A percentile compares a stretch with the other conserved stretches of the same genome.
phyloP scores from a whole-genome alignment of 2,888 invertebrate genomes.

The Ethmia dodecea region DNA sequence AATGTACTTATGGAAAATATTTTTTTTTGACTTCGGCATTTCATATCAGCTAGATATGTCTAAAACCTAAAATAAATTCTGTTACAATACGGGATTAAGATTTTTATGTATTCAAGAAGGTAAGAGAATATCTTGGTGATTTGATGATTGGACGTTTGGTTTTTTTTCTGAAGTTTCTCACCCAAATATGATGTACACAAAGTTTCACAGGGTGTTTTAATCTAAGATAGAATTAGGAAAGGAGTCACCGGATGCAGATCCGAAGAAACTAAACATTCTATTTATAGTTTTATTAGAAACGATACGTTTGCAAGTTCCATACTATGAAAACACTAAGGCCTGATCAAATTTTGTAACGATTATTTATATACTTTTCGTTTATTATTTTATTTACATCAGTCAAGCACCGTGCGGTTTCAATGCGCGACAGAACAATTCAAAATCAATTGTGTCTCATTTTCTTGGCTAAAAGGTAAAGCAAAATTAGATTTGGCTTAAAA shows the following conservation, averaged over 20 bases:
- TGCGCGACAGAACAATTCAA: too few species aligned
- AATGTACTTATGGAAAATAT: slow-evolving; percentile 27
- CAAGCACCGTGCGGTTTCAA: too few species aligned
- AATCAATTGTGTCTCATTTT: too few species aligned
- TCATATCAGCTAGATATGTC: slow-evolving; percentile 40
- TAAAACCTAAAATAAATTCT: not conserved
- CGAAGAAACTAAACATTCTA: slow-evolving; percentile 1
- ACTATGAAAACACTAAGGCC: too few species aligned
- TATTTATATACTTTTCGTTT: too few species aligned
- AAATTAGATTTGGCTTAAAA: too few species aligned
- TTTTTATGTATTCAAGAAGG: not conserved
- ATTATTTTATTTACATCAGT: too few species aligned
- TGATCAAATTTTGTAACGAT: too few species aligned
- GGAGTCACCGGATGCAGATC: slow-evolving; percentile 31
- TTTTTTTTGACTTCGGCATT: slow-evolving; percentile 22
- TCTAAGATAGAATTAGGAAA: slow-evolving; percentile 70
- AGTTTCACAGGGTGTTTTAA: slow-evolving; percentile 71
- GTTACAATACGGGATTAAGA: too few species aligned
- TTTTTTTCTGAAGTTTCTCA: slow-evolving; percentile 27
- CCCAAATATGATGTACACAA: slow-evolving; percentile 36
- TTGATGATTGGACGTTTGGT: slow-evolving; percentile 17
- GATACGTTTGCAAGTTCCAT: too few species aligned
- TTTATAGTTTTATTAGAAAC: too few species aligned
- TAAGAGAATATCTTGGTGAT: slow-evolving; percentile 4
- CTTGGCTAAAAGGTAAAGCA: too few species aligned